Base-by-base conservation (phyloP, 2,888 invertebrate species). In the Eupithecia subumbrata region DNA sequence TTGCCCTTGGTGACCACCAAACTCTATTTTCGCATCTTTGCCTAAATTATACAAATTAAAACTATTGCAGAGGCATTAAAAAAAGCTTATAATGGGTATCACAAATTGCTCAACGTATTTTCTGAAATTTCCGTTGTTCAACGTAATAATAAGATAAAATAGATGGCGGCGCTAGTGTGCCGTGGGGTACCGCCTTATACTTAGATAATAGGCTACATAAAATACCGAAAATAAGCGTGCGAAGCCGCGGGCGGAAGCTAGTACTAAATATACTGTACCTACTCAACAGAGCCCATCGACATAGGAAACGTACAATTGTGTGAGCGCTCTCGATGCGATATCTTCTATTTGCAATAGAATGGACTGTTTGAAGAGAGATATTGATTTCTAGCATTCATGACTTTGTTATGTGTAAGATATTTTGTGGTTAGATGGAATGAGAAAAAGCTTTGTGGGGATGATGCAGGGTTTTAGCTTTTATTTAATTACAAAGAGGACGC, bases 281-380 rank as follows among this genome's bases (percentile, higher is more conserved):
- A 12, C 22, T 56, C 56, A 56, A 22, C 56, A 22, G 22, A 56
- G 56, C 56, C 12, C 22, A 56, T 12, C 56, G 56, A 22, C 22
- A 1, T 22, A 56, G 12, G 56, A 22, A 56, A 56, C 52, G 52
- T 22, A 56, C 22, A 22, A 56, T 56, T 56, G 56, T 56, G 12
- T 12, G 56, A 56, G 56, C 56, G 56, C 12, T 56, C n/a, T 52
- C 56, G 56, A 56, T 56, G n/a, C 52, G 16, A 56, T 56, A 56
- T 56, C 56, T 4, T 56, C 56, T 56, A 56, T 56, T 56, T 56
- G 22, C 56, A 56, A 56, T 22, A 56, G 56, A 56, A 56, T 56
- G 22, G 22, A 56, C 56, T 56, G 45, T 60, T 71, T 45, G 25
- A 71, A 16, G 68, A 56, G 56, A 22, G 22, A 56, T 56, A 56